Evolutionary conservation across 2,797 vertebrate species (phyloP).

Genomic region (Neomorphus geoffroyi): DNA sequence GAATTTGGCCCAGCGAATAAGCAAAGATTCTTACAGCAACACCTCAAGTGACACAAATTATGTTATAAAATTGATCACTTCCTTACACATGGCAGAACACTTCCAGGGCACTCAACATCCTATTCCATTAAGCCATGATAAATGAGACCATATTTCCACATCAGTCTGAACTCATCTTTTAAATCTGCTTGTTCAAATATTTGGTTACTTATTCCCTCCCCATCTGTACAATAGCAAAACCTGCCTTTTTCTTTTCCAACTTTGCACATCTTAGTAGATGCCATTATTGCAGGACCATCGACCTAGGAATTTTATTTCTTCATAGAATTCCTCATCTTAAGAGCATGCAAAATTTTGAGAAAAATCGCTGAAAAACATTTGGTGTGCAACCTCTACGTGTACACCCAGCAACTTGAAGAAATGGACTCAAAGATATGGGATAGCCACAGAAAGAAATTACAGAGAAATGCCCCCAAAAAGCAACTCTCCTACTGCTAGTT

Average conservation of each 20-base stretch:
- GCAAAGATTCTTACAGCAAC: constrained; percentile 49
- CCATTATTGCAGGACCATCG: neutral
- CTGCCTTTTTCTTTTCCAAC: neutral
- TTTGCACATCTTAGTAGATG: neutral
- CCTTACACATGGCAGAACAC: constrained; percentile 45
- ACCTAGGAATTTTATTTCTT: neutral
- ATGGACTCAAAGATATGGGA: neutral
- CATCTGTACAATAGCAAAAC: neutral
- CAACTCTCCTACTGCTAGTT: neutral
- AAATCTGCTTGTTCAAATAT: constrained; percentile 48
- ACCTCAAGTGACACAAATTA: constrained; percentile 65
- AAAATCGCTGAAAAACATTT: neutral
- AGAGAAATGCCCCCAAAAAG: neutral
- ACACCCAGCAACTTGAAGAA: neutral
- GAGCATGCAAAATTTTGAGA: neutral
- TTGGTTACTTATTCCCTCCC: neutral
- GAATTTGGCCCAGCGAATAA: neutral
- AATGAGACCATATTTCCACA: constrained; percentile 43
- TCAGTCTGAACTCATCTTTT: constrained; percentile 32
- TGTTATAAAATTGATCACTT: constrained; percentile 60
- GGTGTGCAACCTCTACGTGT: neutral
- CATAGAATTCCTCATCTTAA: neutral
- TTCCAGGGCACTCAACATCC: constrained; percentile 58
- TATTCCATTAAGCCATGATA: constrained; percentile 60
- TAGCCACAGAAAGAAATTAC: neutral